Conservation (phyloP, 2,888 invertebrate genomes). For the Drosophila percnosoma region DNA sequence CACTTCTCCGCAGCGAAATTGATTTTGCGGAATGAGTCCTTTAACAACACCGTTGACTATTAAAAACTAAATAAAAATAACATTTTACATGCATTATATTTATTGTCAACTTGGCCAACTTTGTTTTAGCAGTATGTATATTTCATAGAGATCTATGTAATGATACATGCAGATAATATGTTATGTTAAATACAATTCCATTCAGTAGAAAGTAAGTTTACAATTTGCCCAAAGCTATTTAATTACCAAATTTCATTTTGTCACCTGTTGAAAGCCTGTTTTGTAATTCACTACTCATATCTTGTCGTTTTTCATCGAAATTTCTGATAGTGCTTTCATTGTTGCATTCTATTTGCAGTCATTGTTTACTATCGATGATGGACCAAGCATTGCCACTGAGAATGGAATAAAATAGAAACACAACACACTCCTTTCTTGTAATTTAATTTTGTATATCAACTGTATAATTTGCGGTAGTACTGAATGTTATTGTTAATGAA, state of each 20-base stretch:
- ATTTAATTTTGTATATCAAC: background rate
- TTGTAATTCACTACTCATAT: background rate
- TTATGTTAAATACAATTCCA: background rate
- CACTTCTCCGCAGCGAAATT: slow-evolving; percentile 13
- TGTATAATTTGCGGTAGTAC: background rate
- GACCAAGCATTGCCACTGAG: background rate
- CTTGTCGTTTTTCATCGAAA: background rate
- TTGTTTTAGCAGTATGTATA: background rate
- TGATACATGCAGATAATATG: no score
- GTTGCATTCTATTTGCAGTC: background rate
- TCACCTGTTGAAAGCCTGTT: background rate
- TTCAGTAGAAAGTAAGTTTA: background rate
- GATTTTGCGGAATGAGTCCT: slow-evolving; percentile 3
- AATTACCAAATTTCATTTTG: background rate
- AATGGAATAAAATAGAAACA: background rate
- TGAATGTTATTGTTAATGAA: slow-evolving; percentile 20
- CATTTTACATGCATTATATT: background rate
- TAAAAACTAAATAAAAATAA: background rate
- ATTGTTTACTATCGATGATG: background rate
- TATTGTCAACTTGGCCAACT: slow-evolving; percentile 2
- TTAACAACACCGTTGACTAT: background rate
- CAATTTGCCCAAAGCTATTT: background rate
- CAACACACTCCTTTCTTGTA: background rate
- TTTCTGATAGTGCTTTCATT: background rate
- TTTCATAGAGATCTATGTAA: no score